A percentile compares a stretch with the other conserved stretches of the same genome.
Evolutionary conservation across 1,140 invertebrate genomes (phyloP).

Genomic region (Platyura marginata): DNA sequence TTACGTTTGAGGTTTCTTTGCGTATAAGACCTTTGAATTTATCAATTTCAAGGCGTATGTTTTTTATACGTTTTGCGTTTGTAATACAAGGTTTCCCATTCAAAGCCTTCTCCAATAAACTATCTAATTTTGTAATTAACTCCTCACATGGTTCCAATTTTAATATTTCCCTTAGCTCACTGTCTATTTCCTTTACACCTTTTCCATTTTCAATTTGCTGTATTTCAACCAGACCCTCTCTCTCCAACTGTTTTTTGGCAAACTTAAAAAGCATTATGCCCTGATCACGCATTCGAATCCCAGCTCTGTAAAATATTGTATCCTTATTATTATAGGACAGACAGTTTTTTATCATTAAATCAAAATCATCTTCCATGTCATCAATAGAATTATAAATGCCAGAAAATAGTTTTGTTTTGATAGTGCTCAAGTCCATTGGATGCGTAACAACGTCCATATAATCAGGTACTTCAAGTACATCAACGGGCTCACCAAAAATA

Average conservation of each 20-base stretch:
- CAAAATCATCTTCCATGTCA: constrained; percentile 75
- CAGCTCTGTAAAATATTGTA: constrained; percentile 69
- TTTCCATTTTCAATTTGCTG: constrained; percentile 21
- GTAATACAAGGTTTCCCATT: constrained; percentile 30
- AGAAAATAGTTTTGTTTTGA: constrained; percentile 58
- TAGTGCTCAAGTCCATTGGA: constrained; percentile 93
- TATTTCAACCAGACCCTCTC: constrained; percentile 31
- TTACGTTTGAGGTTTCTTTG: constrained; percentile 7
- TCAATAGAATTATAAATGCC: constrained; percentile 61
- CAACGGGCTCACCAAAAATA: constrained; percentile 86
- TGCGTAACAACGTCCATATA: constrained; percentile 81
- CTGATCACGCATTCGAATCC: constrained; percentile 71
- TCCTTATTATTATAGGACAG: constrained; percentile 88
- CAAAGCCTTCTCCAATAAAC: constrained; percentile 30
- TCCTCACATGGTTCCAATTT: constrained; percentile 21
- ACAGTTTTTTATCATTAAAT: constrained; percentile 89
- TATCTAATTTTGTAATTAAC: constrained; percentile 30
- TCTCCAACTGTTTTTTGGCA: constrained; percentile 51
- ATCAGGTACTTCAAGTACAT: constrained; percentile 77
- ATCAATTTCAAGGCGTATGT: constrained; percentile 29
- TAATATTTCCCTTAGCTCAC: constrained; percentile 26
- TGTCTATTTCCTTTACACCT: constrained; percentile 28
- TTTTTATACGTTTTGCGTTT: constrained; percentile 29
- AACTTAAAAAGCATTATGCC: constrained; percentile 58
- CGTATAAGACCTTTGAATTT: constrained; percentile 20